A percentile compares a stretch with the other conserved stretches of the same genome.
phyloP scores from a whole-genome alignment of 1,140 invertebrate genomes.

The Drosophila guanche region DNA sequence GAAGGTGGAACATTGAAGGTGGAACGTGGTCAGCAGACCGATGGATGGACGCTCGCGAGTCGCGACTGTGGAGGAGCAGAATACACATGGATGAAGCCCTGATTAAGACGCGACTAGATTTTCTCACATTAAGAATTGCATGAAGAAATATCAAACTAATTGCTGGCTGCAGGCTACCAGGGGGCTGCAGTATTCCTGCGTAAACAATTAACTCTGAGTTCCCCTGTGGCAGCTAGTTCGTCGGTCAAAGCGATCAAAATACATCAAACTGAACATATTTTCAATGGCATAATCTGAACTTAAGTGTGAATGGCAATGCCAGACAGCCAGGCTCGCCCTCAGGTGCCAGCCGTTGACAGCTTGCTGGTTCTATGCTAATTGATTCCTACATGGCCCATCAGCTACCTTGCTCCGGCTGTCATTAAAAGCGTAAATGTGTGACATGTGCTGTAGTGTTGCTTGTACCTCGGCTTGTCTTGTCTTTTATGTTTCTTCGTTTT shows the following conservation, averaged over 20 bases:
- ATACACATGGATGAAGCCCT: conserved; percentile 1
- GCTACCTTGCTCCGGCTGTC: conserved; percentile 14
- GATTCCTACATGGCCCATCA: conserved; percentile 48
- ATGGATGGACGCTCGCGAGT: conserved; percentile 7
- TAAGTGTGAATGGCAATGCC: conserved; percentile 3
- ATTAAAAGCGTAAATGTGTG: conserved; percentile 16
- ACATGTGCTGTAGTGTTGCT: conserved; percentile 21
- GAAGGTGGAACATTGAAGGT: not conserved
- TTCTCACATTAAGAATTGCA: not conserved
- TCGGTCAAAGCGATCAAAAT: not conserved
- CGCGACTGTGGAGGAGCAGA: conserved; percentile 6
- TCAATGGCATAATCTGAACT: conserved; percentile 7
- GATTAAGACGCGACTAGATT: conserved; percentile 16
- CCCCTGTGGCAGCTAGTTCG: too few species aligned
- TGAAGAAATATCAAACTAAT: too few species aligned
- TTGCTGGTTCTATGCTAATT: conserved; percentile 39
- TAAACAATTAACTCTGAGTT: too few species aligned
- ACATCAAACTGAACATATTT: conserved; percentile 2
- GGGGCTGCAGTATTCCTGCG: too few species aligned
- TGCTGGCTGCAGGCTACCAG: too few species aligned
- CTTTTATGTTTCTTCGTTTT: not conserved
- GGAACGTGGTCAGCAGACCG: conserved; percentile 47
- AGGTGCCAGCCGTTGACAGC: conserved; percentile 55
- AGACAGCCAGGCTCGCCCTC: conserved; percentile 5
- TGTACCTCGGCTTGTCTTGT: conserved; percentile 10